Conservation (phyloP, 1,140 invertebrate species). For the Dendrolimus kikuchii region DNA sequence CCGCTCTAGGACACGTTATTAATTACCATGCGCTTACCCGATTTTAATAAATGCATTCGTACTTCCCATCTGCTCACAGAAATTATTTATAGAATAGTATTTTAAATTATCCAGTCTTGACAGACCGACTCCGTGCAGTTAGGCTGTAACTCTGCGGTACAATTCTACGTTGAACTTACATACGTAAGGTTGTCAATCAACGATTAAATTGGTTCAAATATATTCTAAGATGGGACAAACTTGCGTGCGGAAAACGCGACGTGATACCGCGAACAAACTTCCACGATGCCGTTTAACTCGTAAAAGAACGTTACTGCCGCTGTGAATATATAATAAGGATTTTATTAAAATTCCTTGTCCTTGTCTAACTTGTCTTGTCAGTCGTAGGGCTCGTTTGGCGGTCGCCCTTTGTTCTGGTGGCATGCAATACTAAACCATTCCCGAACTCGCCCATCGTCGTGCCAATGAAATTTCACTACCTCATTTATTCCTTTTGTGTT, state of each 20-base stretch:
- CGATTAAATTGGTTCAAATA: constrained; percentile 36
- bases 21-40: too few species aligned
- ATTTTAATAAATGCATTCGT: too few species aligned
- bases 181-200: constrained; percentile 12
- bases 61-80: too few species aligned
- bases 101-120: too few species aligned
- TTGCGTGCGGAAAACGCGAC: constrained; percentile 31
- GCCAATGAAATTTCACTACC: constrained; percentile 32
- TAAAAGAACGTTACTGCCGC: constrained; percentile 56
- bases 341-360: constrained; percentile 63
- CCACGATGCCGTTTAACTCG: constrained; percentile 35
- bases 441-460: constrained; percentile 23
- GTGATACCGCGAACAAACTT: constrained; percentile 29
- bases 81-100: too few species aligned
- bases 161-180: constrained; percentile 5
- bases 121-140: too few species aligned
- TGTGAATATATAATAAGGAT: constrained; percentile 63
- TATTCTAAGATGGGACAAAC: constrained; percentile 43
- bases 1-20: too few species aligned
- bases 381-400: constrained; percentile 27
- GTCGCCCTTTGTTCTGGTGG: constrained; percentile 35
- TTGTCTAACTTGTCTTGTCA: constrained; percentile 56
- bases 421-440: constrained; percentile 30
- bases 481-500: constrained; percentile 27
- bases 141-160: too few species aligned